These are phyloP conservation scores for Okapia johnstoni DNA, from an alignment of 2,113 vertebrate genomes.

Conservation along the genomic window DNA sequence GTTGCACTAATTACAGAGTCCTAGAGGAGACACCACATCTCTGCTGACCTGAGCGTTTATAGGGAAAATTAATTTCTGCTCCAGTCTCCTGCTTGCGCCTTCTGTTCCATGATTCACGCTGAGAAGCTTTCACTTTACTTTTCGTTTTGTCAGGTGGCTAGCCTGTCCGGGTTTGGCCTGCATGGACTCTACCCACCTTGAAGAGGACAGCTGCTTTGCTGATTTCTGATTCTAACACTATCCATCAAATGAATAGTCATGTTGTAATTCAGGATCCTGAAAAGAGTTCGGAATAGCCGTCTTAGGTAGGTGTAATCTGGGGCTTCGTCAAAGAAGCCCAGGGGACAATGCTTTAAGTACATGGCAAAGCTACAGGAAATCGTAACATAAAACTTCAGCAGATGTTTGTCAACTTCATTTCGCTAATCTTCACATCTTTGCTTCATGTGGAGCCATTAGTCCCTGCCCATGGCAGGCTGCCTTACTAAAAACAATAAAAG, in stretches of 20 bases:
- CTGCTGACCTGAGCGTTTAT: neutral
- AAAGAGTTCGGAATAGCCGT: conserved; percentile 98
- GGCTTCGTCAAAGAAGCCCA: conserved; percentile 98
- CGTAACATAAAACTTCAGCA: conserved; percentile 99
- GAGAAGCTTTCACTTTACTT: conserved; percentile 70
- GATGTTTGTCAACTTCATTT: conserved; percentile 99
- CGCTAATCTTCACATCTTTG: conserved; percentile 99
- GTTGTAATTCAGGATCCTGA: conserved; percentile 95
- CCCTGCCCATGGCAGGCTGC: conserved; percentile 99
- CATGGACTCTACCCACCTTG: conserved; percentile 98
- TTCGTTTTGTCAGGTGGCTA: conserved; percentile 99
- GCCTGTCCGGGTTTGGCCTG: conserved; percentile 99
- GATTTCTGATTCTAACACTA: conserved; percentile 99
- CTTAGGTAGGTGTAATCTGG: conserved; percentile 99
- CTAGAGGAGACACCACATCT: conserved; percentile 78
- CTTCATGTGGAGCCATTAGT: conserved; percentile 99
- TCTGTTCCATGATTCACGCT: conserved; percentile 83
- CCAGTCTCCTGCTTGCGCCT: conserved; percentile 79
- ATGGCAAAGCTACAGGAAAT: conserved; percentile 99
- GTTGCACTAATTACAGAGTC: conserved; percentile 89
- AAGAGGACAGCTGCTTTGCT: conserved; percentile 96
- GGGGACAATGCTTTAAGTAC: conserved; percentile 99
- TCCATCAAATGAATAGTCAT: conserved; percentile 99
- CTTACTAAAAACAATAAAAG: conserved; percentile 99
- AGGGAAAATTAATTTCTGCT: neutral